Base-by-base conservation (phyloP, 1,140 invertebrate species). In the Forficula auricularia region DNA sequence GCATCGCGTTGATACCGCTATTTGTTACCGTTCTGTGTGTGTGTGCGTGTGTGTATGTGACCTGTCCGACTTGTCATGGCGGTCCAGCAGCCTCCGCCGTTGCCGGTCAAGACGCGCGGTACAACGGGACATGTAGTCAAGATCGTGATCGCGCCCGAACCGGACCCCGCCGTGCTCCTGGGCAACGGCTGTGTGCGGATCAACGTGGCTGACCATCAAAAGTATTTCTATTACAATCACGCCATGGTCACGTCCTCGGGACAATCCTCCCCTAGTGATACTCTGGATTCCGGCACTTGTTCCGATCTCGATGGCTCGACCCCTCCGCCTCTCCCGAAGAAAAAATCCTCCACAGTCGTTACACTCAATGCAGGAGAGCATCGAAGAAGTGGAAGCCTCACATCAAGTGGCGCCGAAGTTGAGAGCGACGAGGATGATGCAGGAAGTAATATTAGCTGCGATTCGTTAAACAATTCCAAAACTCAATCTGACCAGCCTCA, bases 211-310 rank as follows among this genome's bases (percentile, higher is more conserved):
- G 40, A 40, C 16, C 36, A 41, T 31, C 15, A 38, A 16, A 19
- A 10, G 14, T 14, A 37, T 22, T 31, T 16, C 27, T 20, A 38
- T 32, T 40, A 43, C 12, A 48, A 43, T 30, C 22, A 27, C 22
- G 22, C 22, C 4, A 27, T 27, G 22, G 22, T 27, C 4, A 27
- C 38, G 12, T 39, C 49, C 3, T 80, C 77, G 54, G 80, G 80
- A 0, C 80, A 84, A 52, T 79, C 77, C 44, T 83, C 80, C 22
- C 79, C 79, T 0, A 72, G 71, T 51, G 80, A 82, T 45, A 82
- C 79, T 0, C 50, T 82, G 44, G 82, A 85, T 61, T 84, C 80
- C 41, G 82, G 81, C 13, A 83, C 80, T 7, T 81, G 81, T 59
- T 83, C 79, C 54, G 82, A 85, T 53, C 59, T 83, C 40, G 81